Evolutionary conservation across 2,113 vertebrate species (phyloP), one percentile per base, ranked within the genome.

Genomic region (Otis tarda): DNA sequence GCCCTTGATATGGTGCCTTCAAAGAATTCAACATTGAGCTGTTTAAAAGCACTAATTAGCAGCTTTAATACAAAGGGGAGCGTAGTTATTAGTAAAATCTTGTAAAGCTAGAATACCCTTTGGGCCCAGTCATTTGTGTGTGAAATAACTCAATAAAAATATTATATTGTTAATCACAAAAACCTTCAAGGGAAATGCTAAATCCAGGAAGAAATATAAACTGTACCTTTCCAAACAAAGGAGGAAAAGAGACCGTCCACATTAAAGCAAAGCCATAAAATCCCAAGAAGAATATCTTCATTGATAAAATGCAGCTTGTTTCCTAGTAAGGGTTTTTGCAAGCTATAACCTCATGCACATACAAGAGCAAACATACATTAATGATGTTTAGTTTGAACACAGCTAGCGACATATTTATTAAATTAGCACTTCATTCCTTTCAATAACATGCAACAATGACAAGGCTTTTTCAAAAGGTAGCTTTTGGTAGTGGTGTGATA

Each of bases 21-120:
- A 96, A 98, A 97, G 91, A 97, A 98, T 97, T 96, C 92, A 91
- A 94, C 68, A 91, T 94, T 89, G 97, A 97, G 94, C 94, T 97
- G 95, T 97, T 97, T 98, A 97, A 98, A 98, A 97, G 96, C 96
- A 96, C 97, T 98, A 98, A 98, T 98, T 98, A 98, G 97, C 97
- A 97, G 97, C 95, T 98, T 97, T 96, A 93, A 93, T 97, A 94
- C 84, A 89, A 88, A 97, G 94, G 96, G 88, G 88, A 98, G 85
- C 78, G 84, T 24, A 77, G 95, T 95, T 97, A 97, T 97, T 97
- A 97, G 96, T 92, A 97, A 97, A 98, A 97, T 96, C 95, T 96
- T 97, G 93, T 98, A 98, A 98, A 97, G 76, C 91, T 95, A 93
- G 92, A 97, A 95, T 96, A 97, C 95, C 96, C 97, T 96, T 98